These are phyloP conservation scores for Menidia menidia DNA, from an alignment of 2,797 vertebrate species.

Conservation along the genomic window DNA sequence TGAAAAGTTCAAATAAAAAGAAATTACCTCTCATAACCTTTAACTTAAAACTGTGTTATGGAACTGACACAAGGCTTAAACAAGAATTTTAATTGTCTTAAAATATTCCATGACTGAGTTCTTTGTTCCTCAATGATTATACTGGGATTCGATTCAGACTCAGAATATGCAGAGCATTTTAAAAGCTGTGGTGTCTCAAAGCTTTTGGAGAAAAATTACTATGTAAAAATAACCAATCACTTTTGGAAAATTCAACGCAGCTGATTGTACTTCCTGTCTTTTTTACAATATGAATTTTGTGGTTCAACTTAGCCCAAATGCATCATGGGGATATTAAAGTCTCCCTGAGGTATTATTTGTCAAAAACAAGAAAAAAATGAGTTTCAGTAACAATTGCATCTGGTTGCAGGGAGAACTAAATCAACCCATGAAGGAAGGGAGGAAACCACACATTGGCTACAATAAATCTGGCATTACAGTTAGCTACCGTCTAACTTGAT, in stretches of 20 bases:
- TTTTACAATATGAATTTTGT: not conserved
- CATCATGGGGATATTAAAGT: not conserved
- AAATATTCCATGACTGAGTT: constrained; percentile 9
- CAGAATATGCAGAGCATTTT: constrained; percentile 3
- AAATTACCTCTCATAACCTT: not conserved
- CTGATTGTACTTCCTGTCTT: not conserved
- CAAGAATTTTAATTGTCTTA: not conserved
- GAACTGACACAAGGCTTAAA: not conserved
- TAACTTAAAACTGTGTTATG: not conserved
- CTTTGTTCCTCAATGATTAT: constrained; percentile 12
- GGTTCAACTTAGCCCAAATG: constrained; percentile 12
- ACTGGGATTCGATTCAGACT: constrained; percentile 12
- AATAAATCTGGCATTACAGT: constrained; percentile 12
- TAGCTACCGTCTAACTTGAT: constrained; percentile 19
- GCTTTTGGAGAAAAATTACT: constrained; percentile 23
- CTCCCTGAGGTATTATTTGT: not conserved
- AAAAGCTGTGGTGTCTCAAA: constrained; percentile 50
- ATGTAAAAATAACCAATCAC: constrained; percentile 28
- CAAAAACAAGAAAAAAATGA: not conserved
- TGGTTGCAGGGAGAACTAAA: constrained; percentile 23
- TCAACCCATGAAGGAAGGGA: not conserved
- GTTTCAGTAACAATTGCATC: constrained; percentile 31
- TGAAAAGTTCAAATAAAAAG: not conserved
- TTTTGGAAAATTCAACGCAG: constrained; percentile 16
- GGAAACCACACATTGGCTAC: constrained; percentile 5